These are phyloP conservation scores for Sebastes minor DNA, from an alignment of 2,797 vertebrate species.

Conservation along the genomic window DNA sequence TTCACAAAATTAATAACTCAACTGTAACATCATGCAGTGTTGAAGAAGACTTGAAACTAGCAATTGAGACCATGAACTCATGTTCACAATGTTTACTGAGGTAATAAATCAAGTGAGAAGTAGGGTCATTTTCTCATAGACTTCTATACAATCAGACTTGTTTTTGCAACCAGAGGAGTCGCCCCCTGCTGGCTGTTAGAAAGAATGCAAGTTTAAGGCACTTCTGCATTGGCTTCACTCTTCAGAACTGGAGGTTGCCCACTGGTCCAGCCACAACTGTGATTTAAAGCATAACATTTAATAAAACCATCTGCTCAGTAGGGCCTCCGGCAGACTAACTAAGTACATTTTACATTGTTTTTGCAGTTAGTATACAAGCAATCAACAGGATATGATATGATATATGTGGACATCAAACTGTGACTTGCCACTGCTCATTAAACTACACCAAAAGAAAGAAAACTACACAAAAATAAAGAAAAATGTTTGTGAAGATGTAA, in stretches of 20 bases:
- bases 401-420: background rate
- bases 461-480: background rate
- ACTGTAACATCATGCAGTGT: background rate
- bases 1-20: slow-evolving; percentile 6
- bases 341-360: background rate
- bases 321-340: background rate
- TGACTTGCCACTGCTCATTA: background rate
- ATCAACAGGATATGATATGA: background rate
- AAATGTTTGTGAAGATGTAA: background rate
- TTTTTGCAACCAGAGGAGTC: too few relatives aligned
- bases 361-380: background rate
- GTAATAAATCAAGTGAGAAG: too few relatives aligned
- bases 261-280: background rate
- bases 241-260: too few relatives aligned
- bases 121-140: too few relatives aligned
- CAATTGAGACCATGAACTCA: too few relatives aligned
- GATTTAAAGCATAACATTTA: background rate
- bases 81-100: too few relatives aligned
- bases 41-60: too few relatives aligned
- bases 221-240: too few relatives aligned
- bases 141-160: too few relatives aligned
- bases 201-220: too few relatives aligned
- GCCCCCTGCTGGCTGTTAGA: too few relatives aligned
- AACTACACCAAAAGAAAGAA: background rate
- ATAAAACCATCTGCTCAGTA: background rate